phyloP scores from a whole-genome alignment of 2,888 invertebrate species.

The Troides aeacus region DNA sequence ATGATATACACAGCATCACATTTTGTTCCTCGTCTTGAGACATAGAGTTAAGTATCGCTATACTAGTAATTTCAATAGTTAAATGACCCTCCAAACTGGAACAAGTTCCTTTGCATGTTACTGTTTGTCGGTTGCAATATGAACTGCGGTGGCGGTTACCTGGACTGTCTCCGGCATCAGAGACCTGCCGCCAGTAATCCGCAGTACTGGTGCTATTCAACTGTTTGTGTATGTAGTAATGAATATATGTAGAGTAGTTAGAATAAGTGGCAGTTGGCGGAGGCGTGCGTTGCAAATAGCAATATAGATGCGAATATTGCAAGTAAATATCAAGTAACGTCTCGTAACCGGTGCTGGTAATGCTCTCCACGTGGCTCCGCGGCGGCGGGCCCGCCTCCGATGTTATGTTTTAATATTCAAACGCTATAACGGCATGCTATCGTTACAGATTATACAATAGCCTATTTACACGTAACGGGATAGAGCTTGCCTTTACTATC shows the following conservation, averaged over 20 bases:
- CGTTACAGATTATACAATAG: not conserved
- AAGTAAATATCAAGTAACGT: conserved; percentile 29
- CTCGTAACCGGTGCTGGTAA: conserved; percentile 24
- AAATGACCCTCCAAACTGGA: too few species aligned
- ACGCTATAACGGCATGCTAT: not conserved
- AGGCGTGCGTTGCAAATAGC: conserved; percentile 22
- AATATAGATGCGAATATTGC: conserved; percentile 29
- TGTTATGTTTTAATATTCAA: conserved; percentile 27
- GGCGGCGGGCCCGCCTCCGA: conserved; percentile 23
- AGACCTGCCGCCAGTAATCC: too few species aligned
- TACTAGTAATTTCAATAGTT: too few species aligned
- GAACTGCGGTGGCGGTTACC: too few species aligned
- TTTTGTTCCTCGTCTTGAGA: too few species aligned
- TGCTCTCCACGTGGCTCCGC: conserved; percentile 14
- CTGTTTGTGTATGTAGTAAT: not conserved
- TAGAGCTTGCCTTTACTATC: too few species aligned
- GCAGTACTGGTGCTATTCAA: not conserved
- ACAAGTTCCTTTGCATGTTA: too few species aligned
- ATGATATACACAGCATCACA: too few species aligned
- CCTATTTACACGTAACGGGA: not conserved
- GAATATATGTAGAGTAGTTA: conserved; percentile 15
- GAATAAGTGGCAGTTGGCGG: conserved; percentile 17
- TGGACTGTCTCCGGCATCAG: too few species aligned
- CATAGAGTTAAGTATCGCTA: too few species aligned
- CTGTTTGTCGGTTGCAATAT: too few species aligned